These are phyloP conservation scores for Sclerurus mexicanus DNA, from an alignment of 2,113 vertebrate genomes.

Conservation along the genomic window DNA sequence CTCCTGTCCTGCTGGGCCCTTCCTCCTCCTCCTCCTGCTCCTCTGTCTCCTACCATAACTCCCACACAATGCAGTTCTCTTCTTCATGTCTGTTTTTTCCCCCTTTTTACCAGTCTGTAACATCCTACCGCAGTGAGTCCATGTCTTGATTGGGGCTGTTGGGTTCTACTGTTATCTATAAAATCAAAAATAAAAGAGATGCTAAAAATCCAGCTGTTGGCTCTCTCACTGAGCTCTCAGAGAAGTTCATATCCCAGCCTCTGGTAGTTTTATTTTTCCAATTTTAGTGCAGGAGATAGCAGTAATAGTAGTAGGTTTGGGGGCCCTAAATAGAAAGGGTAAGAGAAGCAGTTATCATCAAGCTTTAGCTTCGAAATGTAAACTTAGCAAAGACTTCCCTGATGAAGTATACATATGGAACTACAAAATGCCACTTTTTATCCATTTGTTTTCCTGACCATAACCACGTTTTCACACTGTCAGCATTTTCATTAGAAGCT, in stretches of 20 bases:
- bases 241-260: conserved; percentile 15
- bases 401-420: conserved; percentile 77
- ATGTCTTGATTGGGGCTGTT: neutral
- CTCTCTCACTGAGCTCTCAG: conserved; percentile 1
- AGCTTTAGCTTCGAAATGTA: conserved; percentile 68
- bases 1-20: neutral
- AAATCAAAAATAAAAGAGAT: conserved; percentile 9
- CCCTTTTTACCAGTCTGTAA: neutral
- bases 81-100: neutral
- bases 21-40: neutral
- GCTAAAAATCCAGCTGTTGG: conserved; percentile 54
- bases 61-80: neutral
- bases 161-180: neutral
- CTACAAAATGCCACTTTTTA: conserved; percentile 75
- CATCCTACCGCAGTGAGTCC: neutral
- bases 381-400: conserved; percentile 69
- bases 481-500: conserved; percentile 82
- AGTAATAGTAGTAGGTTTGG: conserved; percentile 43
- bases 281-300: neutral
- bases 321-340: conserved; percentile 37
- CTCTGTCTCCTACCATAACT: neutral
- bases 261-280: neutral
- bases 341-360: conserved; percentile 68
- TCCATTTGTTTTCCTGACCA: conserved; percentile 80
- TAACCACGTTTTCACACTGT: conserved; percentile 82